phyloP scores from a whole-genome alignment of 2,113 vertebrate species.

The Tinamus guttatus region DNA sequence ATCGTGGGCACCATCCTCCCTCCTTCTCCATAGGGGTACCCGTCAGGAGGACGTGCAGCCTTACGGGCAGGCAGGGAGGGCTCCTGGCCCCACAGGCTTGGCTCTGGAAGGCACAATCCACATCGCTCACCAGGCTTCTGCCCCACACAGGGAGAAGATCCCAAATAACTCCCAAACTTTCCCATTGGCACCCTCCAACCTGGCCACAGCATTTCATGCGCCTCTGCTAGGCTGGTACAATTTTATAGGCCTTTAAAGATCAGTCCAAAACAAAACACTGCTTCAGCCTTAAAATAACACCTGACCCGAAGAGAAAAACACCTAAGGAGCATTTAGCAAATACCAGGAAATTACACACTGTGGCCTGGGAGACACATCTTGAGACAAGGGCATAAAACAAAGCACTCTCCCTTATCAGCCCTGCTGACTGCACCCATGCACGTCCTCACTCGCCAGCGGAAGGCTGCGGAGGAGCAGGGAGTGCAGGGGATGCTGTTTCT shows the following conservation, averaged over 20 bases:
- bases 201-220: not conserved
- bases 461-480: not conserved
- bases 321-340: not conserved
- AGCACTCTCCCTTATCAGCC: not conserved
- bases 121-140: not conserved
- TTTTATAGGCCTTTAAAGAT: not conserved
- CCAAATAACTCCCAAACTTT: not conserved
- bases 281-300: not conserved
- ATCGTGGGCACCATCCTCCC: not conserved
- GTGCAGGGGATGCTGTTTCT: accelerated
- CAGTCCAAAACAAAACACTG: not conserved
- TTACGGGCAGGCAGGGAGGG: not conserved
- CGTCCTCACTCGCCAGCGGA: not conserved
- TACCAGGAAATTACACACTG: not conserved
- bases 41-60: not conserved
- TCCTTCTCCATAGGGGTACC: not conserved
- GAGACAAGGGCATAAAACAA: not conserved
- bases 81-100: not conserved
- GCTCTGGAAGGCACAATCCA: not conserved
- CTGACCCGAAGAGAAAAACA: not conserved
- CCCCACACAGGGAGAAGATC: too few species aligned
- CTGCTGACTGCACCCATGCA: not conserved
- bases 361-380: not conserved
- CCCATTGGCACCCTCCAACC: too few species aligned
- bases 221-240: not conserved